These are phyloP conservation scores for Phyllostomus discolor DNA, from an alignment of 2,113 vertebrate species.

Conservation along the genomic window DNA sequence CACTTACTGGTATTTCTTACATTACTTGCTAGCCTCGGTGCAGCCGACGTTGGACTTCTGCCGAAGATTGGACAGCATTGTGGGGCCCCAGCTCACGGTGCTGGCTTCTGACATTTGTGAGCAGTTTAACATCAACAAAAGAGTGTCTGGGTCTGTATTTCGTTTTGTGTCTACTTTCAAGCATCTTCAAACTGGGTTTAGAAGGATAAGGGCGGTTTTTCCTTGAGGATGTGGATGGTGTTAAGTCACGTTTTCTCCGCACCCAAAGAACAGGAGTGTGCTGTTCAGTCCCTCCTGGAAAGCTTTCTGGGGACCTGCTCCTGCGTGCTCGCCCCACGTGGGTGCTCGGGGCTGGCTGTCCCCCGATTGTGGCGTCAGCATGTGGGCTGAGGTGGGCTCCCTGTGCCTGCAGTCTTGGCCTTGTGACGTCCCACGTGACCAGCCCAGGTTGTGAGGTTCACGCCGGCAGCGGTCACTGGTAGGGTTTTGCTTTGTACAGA, in stretches of 20 bases:
- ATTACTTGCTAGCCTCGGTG: slow-evolving; percentile 81
- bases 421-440: rapidly evolving
- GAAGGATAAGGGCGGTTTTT: neutral
- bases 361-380: rapidly evolving
- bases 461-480: neutral
- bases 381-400: neutral
- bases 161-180: neutral
- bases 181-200: neutral
- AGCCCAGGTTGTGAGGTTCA: neutral
- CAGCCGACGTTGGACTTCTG: slow-evolving; percentile 93
- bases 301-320: neutral
- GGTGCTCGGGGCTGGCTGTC: neutral
- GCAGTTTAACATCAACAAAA: slow-evolving; percentile 96
- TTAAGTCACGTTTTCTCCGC: neutral
- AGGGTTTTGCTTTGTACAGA: neutral
- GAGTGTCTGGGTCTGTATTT: slow-evolving; percentile 91
- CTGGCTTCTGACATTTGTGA: slow-evolving; percentile 98
- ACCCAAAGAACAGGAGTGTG: neutral
- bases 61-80: slow-evolving; percentile 91
- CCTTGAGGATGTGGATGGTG: neutral
- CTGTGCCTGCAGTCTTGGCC: too few species aligned
- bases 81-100: slow-evolving; percentile 97
- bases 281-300: neutral
- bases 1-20: neutral
- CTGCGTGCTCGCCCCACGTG: rapidly evolving